phyloP scores from a whole-genome alignment of 2,113 vertebrate genomes.

The Mirounga angustirostris region DNA sequence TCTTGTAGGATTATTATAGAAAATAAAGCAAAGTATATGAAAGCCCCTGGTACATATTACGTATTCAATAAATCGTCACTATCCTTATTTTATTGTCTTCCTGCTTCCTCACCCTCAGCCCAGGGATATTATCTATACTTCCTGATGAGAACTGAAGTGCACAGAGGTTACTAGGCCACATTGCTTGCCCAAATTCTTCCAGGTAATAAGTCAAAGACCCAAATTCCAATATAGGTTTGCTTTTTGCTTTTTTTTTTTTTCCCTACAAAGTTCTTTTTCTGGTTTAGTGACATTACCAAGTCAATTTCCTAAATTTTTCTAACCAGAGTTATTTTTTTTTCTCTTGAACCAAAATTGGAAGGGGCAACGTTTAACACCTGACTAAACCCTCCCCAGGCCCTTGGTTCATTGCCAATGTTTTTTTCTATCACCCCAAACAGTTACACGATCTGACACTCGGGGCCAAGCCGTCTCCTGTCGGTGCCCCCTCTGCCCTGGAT shows the following conservation, averaged over 20 bases:
- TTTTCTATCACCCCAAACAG: not conserved
- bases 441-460: not conserved
- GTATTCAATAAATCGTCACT: not conserved
- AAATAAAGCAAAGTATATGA: slow-evolving; percentile 41
- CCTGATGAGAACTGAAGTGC: not conserved
- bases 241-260: not conserved
- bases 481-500: not conserved
- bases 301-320: not conserved
- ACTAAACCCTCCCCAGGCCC: not conserved
- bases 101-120: not conserved
- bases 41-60: not conserved
- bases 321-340: not conserved
- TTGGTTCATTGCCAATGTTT: not conserved
- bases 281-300: slow-evolving; percentile 34
- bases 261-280: not conserved
- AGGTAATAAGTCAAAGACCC: not conserved
- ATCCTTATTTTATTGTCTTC: not conserved
- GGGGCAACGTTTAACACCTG: not conserved
- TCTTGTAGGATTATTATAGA: not conserved
- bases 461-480: no score
- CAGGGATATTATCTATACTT: not conserved
- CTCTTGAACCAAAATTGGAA: not conserved
- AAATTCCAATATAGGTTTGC: not conserved
- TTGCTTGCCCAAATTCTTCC: not conserved
- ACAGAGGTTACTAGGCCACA: not conserved